Percentiles rank a stretch among this genome's conserved stretches.
Evolutionary conservation across 2,797 vertebrate species (phyloP).

Genomic region (Anableps anableps): DNA sequence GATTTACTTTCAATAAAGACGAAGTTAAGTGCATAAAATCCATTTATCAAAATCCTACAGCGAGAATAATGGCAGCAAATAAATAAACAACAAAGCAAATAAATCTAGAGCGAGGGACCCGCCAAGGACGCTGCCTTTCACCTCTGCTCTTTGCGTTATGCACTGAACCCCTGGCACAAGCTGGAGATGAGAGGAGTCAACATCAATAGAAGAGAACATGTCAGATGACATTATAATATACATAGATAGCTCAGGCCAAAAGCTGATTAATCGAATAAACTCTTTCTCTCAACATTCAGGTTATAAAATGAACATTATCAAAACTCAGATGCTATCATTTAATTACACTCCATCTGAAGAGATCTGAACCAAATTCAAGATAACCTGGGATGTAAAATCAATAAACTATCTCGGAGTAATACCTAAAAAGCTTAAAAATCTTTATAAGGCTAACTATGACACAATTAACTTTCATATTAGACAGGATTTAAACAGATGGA

Average conservation of each 20-base stretch:
- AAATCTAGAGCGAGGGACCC: not conserved
- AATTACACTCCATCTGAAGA: not conserved
- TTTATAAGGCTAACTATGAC: not conserved
- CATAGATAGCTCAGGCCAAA: not conserved
- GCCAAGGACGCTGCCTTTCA: not conserved
- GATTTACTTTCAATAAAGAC: not conserved
- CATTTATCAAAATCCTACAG: not conserved
- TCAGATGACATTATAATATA: not conserved
- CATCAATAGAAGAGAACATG: not conserved
- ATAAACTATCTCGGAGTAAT: not conserved
- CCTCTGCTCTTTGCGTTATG: too few species aligned
- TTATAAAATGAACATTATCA: not conserved
- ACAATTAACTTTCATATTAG: not conserved
- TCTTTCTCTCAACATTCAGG: not conserved
- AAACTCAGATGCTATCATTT: not conserved
- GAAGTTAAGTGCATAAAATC: not conserved
- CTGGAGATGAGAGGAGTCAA: not conserved
- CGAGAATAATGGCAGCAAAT: constrained; percentile 6
- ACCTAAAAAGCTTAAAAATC: not conserved
- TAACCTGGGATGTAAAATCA: not conserved
- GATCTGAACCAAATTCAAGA: not conserved
- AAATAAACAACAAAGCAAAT: not conserved
- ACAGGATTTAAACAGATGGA: not conserved
- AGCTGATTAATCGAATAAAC: not conserved
- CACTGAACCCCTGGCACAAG: not conserved